These are phyloP conservation scores for Piezodorus guildinii DNA, from an alignment of 1,140 invertebrate genomes.

Conservation along the genomic window DNA sequence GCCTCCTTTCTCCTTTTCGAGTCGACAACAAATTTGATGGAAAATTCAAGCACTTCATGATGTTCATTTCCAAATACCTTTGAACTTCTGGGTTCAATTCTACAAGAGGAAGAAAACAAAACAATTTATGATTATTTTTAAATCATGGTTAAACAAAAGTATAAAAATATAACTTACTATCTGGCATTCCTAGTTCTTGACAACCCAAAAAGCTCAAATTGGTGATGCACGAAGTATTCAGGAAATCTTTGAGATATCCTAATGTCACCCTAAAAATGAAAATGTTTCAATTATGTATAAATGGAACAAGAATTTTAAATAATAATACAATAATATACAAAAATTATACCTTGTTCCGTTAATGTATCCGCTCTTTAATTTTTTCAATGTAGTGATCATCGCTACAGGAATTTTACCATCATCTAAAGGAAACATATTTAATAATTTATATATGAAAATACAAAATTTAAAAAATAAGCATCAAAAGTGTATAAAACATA, in stretches of 20 bases:
- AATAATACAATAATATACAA: neutral
- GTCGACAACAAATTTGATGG: constrained; percentile 39
- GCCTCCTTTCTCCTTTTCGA: constrained; percentile 36
- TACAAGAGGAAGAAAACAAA: constrained; percentile 32
- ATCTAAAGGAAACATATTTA: constrained; percentile 49
- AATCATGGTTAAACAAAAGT: constrained; percentile 31
- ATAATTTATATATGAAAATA: no score
- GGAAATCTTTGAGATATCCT: constrained; percentile 80
- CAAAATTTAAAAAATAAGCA: no score
- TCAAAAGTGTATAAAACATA: no score
- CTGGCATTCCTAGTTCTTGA: constrained; percentile 79
- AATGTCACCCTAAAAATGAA: constrained; percentile 63
- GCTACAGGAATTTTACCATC: constrained; percentile 82
- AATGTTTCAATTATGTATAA: neutral
- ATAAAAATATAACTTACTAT: constrained; percentile 43
- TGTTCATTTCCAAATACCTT: constrained; percentile 74
- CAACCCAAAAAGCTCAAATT: constrained; percentile 89
- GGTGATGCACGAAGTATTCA: constrained; percentile 91
- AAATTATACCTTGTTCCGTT: constrained; percentile 67
- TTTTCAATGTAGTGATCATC: constrained; percentile 95
- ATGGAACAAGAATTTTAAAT: neutral
- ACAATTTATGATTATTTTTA: constrained; percentile 19
- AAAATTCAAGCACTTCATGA: constrained; percentile 65
- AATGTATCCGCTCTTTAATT: constrained; percentile 96
- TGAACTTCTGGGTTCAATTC: constrained; percentile 70